Percentiles rank a stretch among this genome's conserved stretches.
Conservation (phyloP, 30 jellyfish, hydroid and myxozoan species). For the Aurelia sp. region DNA sequence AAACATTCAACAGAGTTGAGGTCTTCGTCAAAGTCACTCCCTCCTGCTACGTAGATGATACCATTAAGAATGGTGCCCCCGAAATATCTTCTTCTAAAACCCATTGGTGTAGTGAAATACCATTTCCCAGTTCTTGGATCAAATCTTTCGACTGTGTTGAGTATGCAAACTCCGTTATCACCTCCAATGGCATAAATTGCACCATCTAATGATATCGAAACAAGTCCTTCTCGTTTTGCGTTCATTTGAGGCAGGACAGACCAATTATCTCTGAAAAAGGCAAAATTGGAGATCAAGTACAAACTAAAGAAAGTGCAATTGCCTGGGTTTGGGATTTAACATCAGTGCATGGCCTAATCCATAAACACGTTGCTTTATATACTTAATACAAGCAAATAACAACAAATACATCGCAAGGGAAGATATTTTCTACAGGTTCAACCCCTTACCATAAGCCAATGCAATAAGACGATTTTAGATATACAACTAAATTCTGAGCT, state of each 20-base stretch:
- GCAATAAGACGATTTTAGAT: too few species aligned
- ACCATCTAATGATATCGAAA: constrained; percentile 63
- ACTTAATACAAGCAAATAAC: too few species aligned
- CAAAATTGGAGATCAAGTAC: neutral
- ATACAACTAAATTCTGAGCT: too few species aligned
- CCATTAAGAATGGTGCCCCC: constrained; percentile 75
- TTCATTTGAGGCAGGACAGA: constrained; percentile 61
- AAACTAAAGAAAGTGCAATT: too few species aligned
- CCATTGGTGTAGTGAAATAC: constrained; percentile 76
- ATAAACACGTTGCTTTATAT: too few species aligned
- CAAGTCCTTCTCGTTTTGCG: constrained; percentile 80
- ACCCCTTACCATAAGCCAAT: too few species aligned
- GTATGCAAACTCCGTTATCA: constrained; percentile 81
- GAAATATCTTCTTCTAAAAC: constrained; percentile 72
- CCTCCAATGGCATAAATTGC: constrained; percentile 81
- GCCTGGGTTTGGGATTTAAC: too few species aligned
- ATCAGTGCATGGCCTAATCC: too few species aligned
- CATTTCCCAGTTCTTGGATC: constrained; percentile 86
- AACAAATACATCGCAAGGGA: too few species aligned
- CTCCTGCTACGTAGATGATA: constrained; percentile 69
- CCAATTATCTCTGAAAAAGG: constrained; percentile 73
- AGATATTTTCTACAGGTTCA: too few species aligned
- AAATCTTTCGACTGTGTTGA: constrained; percentile 76
- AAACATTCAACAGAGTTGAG: constrained; percentile 72
- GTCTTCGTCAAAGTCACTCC: constrained; percentile 77